phyloP scores from a whole-genome alignment of 2,888 invertebrate genomes.

The Margaritifera margaritifera region DNA sequence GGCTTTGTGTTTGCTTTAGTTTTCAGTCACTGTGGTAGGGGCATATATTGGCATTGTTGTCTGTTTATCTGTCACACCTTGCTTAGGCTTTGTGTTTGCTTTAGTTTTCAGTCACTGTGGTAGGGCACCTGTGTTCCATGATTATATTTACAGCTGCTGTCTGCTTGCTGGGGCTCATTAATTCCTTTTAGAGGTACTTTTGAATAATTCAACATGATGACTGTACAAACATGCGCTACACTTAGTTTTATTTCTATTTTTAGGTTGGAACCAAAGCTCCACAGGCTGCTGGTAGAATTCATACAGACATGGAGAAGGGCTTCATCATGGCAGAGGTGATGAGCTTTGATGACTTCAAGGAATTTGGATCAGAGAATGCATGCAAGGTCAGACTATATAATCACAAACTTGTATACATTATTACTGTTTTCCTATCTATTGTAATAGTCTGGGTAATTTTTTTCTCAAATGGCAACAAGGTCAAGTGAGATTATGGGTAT shows the following conservation, averaged over 20 bases:
- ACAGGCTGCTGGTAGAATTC: slow-evolving; percentile 98
- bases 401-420: not conserved
- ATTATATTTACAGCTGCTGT: too few species aligned
- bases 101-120: too few species aligned
- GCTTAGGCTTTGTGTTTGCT: too few species aligned
- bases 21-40: too few species aligned
- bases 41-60: too few species aligned
- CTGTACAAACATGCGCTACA: not conserved
- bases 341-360: slow-evolving; percentile 97
- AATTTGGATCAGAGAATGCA: slow-evolving; percentile 93
- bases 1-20: too few species aligned
- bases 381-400: slow-evolving; percentile 79
- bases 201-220: not conserved
- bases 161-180: too few species aligned
- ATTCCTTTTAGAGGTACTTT: too few species aligned
- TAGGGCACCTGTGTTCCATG: too few species aligned
- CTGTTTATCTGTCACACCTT: too few species aligned
- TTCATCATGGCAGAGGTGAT: slow-evolving; percentile 99
- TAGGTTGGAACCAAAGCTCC: slow-evolving; percentile 98
- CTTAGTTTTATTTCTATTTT: not conserved
- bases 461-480: not conserved
- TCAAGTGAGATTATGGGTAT: too few species aligned
- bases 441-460: not conserved
- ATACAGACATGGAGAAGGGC: slow-evolving; percentile 99
- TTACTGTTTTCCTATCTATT: not conserved